Evolutionary conservation across 2,888 invertebrate species (phyloP).

Genomic region (Arrhopalites spinosus): DNA sequence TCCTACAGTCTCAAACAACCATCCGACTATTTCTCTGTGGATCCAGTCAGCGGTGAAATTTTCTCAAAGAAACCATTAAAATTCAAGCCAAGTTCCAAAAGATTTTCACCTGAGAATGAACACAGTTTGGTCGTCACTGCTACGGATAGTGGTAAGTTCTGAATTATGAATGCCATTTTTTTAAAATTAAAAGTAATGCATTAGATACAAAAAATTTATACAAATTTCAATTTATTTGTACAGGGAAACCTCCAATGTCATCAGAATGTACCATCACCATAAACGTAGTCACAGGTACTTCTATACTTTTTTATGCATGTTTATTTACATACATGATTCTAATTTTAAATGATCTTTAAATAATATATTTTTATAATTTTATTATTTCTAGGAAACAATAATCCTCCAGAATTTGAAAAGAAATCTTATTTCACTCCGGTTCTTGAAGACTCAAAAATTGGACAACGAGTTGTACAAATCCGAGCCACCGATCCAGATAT

Average conservation of each 20-base stretch:
- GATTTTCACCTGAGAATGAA: conserved; percentile 82
- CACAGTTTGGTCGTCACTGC: conserved; percentile 88
- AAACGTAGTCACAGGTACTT: conserved; percentile 78
- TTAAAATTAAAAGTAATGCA: no score
- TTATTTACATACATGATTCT: no score
- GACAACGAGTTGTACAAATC: conserved; percentile 71
- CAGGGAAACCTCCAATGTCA: conserved; percentile 88
- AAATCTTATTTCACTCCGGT: conserved; percentile 78
- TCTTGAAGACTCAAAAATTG: conserved; percentile 74
- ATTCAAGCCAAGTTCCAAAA: conserved; percentile 73
- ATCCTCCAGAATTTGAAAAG: conserved; percentile 79
- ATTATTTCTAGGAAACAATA: no score
- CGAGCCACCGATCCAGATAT: conserved; percentile 76
- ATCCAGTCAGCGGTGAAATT: conserved; percentile 91
- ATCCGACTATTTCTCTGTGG: conserved; percentile 87
- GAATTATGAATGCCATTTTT: no score
- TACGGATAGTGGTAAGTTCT: conserved; percentile 90
- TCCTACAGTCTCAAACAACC: conserved; percentile 87
- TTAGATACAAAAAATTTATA: no score
- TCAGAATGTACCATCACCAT: conserved; percentile 84
- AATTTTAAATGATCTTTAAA: no score
- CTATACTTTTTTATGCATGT: no score
- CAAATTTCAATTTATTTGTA: no score
- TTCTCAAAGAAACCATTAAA: conserved; percentile 79
- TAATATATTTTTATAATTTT: no score